Base-by-base conservation (phyloP, 2,888 invertebrate species). In the Leucania comma region DNA sequence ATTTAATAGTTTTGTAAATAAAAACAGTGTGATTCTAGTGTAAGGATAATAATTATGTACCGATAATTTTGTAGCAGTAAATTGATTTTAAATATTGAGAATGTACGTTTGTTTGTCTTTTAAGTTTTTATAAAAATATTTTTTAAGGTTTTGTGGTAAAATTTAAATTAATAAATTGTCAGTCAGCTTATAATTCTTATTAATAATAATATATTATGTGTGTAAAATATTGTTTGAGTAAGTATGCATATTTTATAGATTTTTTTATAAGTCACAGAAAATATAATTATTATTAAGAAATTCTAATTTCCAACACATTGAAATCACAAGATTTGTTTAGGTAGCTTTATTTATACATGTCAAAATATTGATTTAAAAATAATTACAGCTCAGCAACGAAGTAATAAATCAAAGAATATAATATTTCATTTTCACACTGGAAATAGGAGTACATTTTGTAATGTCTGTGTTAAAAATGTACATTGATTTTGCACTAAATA, bases 21-120 rank as follows among this genome's bases (percentile, higher is more conserved):
- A 77, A 72, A 84, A 78, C 57, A 80, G 85, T 87, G 87, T 87
- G 87, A 87, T 86, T 84, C 68, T 87, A 86, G 77, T 50, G 29
- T 82, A 81, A 76, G 79, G 20, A 50, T 12, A 78, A 73, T 68
- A 78, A 74, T 68, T 79, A 70, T 72, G 78, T 75, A 82, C 29
- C 65, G 59, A 73, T 70, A 57, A 69, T 75, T 66, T 66, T 57
- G 51, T 70, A 60, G 35, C 51, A 75, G 50, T 51, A 35, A 56
- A 65, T 14, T 2, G 12, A 56, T 54, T 24, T 54, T 58, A 46
- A 50, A 65, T 65, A 60, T 59, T 20, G 10, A 77, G 22, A 67
- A 65, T 64, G 38, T 66, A 46, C 51, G 58, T 59, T 63, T 72
- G 42, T 53, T 46, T 50, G 32, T 70, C 32, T 59, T 38, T 50